phyloP scores from a whole-genome alignment of 2,113 vertebrate species.

The Prietella phreatophila region DNA sequence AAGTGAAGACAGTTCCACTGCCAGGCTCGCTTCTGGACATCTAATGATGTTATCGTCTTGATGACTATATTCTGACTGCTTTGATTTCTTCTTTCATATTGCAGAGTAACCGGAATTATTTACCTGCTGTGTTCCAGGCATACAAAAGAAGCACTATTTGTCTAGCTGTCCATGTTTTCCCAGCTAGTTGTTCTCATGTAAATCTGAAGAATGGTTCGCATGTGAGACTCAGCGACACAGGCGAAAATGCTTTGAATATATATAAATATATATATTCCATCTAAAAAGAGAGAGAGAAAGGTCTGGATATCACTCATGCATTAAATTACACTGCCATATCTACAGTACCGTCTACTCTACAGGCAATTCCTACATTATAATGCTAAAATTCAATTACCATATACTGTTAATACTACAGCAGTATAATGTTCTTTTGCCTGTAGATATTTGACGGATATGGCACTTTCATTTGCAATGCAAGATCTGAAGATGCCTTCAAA shows the following conservation, averaged over 20 bases:
- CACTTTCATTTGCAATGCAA: background rate
- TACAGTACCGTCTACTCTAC: conserved; percentile 25
- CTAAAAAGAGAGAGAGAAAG: background rate
- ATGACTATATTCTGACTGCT: background rate
- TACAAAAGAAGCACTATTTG: background rate
- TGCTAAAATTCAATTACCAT: conserved; percentile 17
- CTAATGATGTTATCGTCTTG: background rate
- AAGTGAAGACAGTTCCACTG: background rate
- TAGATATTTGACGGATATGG: background rate
- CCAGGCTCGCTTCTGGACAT: background rate
- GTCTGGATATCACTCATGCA: conserved; percentile 29
- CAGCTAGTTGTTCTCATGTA: background rate
- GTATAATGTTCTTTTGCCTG: background rate
- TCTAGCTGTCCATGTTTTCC: background rate
- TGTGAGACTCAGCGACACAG: background rate
- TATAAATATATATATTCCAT: no score
- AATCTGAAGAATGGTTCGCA: background rate
- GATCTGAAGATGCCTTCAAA: background rate
- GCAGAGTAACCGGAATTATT: background rate
- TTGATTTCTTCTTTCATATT: conserved; percentile 12
- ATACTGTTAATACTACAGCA: conserved; percentile 12
- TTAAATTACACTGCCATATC: conserved; percentile 41
- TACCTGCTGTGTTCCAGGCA: background rate
- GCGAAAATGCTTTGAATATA: background rate
- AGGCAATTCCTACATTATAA: conserved; percentile 17